Evolutionary conservation across 2,797 vertebrate genomes (phyloP).

Genomic region (Gambusia yucatana): DNA sequence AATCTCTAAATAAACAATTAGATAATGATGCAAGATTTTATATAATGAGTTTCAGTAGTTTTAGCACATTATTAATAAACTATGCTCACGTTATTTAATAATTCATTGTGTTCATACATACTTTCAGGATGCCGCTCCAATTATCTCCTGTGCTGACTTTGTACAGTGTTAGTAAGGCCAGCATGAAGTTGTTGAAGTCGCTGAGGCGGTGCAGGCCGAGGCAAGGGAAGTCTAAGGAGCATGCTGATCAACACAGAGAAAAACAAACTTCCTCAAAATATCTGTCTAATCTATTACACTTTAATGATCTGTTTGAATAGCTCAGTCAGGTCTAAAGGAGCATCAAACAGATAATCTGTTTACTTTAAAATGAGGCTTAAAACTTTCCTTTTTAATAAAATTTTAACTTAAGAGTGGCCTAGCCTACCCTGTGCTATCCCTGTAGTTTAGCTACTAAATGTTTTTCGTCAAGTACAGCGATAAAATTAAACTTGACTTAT

Average conservation of each 20-base stretch:
- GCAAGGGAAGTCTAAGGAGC: neutral
- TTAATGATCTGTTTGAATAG: neutral
- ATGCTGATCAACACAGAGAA: constrained; percentile 16
- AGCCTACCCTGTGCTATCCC: neutral
- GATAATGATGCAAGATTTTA: neutral
- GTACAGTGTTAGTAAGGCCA: constrained; percentile 15
- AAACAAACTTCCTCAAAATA: neutral
- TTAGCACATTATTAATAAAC: neutral
- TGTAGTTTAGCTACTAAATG: neutral
- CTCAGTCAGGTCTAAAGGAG: neutral
- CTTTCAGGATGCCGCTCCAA: constrained; percentile 23
- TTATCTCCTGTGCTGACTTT: constrained; percentile 36
- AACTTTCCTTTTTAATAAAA: neutral
- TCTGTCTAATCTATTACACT: neutral
- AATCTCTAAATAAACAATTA: neutral
- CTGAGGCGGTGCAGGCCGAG: neutral
- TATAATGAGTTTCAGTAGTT: neutral
- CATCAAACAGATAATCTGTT: neutral
- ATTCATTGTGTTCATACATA: neutral
- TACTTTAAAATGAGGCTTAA: neutral
- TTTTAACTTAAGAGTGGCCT: neutral
- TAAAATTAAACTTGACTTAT: neutral
- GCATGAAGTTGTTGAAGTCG: constrained; percentile 7
- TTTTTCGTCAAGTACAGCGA: neutral
- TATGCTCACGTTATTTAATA: neutral